Conservation (phyloP, 2,113 vertebrate genomes). For the Thalassarche chlororhynchos region DNA sequence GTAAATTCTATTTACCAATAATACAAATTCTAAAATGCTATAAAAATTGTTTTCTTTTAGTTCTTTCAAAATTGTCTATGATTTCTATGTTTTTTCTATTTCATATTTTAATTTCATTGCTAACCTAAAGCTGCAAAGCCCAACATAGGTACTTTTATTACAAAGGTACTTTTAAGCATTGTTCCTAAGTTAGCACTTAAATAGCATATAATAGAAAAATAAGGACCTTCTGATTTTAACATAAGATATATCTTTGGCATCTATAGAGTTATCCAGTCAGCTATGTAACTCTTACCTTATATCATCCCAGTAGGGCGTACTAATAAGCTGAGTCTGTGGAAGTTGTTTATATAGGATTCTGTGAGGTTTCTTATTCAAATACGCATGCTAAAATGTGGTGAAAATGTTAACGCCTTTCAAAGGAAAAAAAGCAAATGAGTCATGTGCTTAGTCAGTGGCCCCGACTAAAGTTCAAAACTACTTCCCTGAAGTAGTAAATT, state of each 20-base stretch:
- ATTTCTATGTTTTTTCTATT: neutral
- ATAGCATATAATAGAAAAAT: neutral
- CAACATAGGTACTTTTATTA: neutral
- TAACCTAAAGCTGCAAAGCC: neutral
- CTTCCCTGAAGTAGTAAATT: neutral
- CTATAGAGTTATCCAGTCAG: neutral
- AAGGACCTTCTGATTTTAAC: neutral
- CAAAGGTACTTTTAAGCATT: neutral
- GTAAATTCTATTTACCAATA: neutral
- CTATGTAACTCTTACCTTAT: conserved; percentile 14
- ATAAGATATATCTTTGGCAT: neutral
- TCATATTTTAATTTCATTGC: neutral
- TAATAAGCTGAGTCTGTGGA: neutral
- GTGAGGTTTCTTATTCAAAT: neutral
- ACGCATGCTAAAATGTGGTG: neutral
- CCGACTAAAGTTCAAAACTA: neutral
- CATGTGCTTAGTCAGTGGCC: neutral
- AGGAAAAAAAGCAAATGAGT: neutral
- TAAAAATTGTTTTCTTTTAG: neutral
- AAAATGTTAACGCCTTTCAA: neutral
- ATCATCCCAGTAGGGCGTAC: neutral
- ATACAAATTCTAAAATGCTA: neutral
- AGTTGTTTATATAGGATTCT: neutral
- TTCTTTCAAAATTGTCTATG: neutral
- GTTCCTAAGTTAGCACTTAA: neutral